Evolutionary conservation across 2,888 invertebrate species (phyloP).

Genomic region (Protonemura montana): DNA sequence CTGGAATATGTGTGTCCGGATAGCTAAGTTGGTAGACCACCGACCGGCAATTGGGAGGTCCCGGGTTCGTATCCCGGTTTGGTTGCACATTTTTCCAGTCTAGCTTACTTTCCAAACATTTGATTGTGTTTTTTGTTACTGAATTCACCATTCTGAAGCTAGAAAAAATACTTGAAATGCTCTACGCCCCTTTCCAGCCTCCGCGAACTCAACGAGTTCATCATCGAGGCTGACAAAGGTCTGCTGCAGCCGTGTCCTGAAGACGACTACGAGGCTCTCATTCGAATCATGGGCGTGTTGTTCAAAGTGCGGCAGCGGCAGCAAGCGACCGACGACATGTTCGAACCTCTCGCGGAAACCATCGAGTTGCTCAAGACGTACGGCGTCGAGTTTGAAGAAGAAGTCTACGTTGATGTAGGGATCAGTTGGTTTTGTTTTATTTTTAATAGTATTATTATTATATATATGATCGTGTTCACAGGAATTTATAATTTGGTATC

Average conservation of each 20-base stretch:
- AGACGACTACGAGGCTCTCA: constrained; percentile 85
- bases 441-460: too few species aligned
- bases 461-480: too few species aligned
- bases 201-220: constrained; percentile 79
- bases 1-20: too few species aligned
- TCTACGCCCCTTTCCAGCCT: constrained; percentile 63
- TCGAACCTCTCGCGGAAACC: constrained; percentile 85
- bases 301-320: constrained; percentile 80
- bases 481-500: too few species aligned
- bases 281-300: constrained; percentile 84
- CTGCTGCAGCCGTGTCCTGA: constrained; percentile 77
- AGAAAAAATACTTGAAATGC: too few species aligned
- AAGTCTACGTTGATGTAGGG: constrained; percentile 54
- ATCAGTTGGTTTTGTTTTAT: constrained; percentile 33
- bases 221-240: constrained; percentile 75
- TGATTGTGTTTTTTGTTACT: too few species aligned
- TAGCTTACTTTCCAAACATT: too few species aligned
- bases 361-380: constrained; percentile 85
- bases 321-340: constrained; percentile 83
- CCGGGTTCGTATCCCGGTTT: too few species aligned
- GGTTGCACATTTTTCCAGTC: too few species aligned
- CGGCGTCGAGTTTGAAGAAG: constrained; percentile 86
- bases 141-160: too few species aligned
- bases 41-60: too few species aligned
- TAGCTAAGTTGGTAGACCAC: too few species aligned